Percentiles rank a stretch among this genome's conserved stretches.
These are phyloP conservation scores for Mastomys coucha DNA, from an alignment of 2,113 vertebrate genomes.

Conservation along the genomic window DNA sequence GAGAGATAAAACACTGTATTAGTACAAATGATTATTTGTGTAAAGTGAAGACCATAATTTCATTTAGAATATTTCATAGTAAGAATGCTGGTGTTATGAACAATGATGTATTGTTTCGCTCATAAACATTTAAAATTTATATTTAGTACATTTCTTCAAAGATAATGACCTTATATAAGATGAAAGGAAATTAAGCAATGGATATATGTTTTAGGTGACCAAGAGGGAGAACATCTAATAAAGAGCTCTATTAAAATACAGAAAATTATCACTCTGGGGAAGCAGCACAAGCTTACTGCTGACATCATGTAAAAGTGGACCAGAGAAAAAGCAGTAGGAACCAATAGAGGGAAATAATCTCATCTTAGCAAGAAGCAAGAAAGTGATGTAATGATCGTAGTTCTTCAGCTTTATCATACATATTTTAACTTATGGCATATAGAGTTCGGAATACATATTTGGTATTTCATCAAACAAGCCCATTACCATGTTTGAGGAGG, in stretches of 20 bases:
- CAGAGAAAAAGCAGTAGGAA: constrained; percentile 42
- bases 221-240: constrained; percentile 53
- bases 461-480: not conserved
- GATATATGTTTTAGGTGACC: constrained; percentile 20
- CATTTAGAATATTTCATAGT: not conserved
- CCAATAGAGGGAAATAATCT: not conserved
- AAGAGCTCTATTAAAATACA: constrained; percentile 62
- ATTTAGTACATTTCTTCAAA: constrained; percentile 39
- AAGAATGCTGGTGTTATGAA: not conserved
- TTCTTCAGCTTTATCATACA: not conserved
- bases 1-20: not conserved
- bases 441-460: not conserved
- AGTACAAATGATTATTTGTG: not conserved
- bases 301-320: constrained; percentile 54
- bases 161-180: constrained; percentile 14
- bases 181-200: constrained; percentile 48
- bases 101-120: constrained; percentile 15
- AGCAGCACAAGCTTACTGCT: not conserved
- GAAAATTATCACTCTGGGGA: constrained; percentile 50
- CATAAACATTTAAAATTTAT: constrained; percentile 14
- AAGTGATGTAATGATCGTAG: not conserved
- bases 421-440: not conserved
- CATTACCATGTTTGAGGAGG: not conserved
- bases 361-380: not conserved
- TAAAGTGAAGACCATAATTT: not conserved